These are phyloP conservation scores for Syrrhaptes paradoxus DNA, from an alignment of 2,113 vertebrate species.

Conservation along the genomic window DNA sequence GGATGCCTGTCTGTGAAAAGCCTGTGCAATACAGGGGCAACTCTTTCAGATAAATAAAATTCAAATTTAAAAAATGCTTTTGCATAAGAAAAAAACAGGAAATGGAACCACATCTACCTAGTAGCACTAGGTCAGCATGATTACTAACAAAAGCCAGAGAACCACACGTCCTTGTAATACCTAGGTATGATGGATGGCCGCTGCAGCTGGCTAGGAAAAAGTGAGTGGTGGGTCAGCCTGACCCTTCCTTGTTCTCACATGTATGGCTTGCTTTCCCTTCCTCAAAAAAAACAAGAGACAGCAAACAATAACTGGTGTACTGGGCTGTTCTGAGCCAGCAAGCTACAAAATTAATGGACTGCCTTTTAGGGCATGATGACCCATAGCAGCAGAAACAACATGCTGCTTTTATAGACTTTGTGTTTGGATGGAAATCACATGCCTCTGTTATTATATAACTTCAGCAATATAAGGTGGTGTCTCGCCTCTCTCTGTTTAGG, in stretches of 20 bases:
- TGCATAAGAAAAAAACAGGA: neutral
- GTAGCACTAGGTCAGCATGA: neutral
- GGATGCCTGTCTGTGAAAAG: neutral
- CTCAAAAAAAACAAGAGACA: neutral
- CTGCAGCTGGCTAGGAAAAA: neutral
- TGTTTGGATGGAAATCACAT: neutral
- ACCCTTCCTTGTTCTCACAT: neutral
- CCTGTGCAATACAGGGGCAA: neutral
- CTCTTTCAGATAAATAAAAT: neutral
- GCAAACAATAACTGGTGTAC: neutral
- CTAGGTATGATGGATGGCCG: neutral
- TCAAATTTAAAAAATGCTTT: neutral
- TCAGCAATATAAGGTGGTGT: neutral
- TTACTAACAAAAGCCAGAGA: neutral
- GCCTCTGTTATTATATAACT: neutral
- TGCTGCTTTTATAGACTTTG: neutral
- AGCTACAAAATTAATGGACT: neutral
- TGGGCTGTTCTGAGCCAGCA: neutral
- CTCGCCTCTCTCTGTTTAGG: neutral
- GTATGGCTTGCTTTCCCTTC: neutral
- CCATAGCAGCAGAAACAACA: neutral
- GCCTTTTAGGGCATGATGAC: slow-evolving; percentile 25
- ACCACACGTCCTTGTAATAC: neutral
- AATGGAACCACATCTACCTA: neutral
- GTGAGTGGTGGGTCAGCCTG: neutral